Evolutionary conservation across 2,797 vertebrate species (phyloP).

Genomic region (Enteromius argenteus): DNA sequence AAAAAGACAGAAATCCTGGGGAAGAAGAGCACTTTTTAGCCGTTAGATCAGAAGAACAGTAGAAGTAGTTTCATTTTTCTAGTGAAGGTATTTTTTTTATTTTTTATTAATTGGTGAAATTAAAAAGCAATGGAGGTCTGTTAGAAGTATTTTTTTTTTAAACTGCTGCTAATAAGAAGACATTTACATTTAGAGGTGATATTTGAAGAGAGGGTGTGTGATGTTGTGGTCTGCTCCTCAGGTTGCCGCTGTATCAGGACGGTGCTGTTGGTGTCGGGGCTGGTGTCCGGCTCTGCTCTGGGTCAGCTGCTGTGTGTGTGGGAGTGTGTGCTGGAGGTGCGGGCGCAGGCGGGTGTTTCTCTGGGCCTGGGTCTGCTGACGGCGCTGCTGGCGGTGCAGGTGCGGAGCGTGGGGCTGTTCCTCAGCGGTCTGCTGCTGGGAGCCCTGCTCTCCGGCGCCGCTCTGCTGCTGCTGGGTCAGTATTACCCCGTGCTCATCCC

Average conservation of each 20-base stretch:
- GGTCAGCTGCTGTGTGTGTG: constrained; percentile 83
- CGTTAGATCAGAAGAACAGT: too few relatives aligned
- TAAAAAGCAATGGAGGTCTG: too few relatives aligned
- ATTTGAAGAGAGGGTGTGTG: background rate
- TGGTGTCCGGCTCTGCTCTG: constrained; percentile 81
- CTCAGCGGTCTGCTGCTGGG: constrained; percentile 87
- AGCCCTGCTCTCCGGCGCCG: constrained; percentile 76
- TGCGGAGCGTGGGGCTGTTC: constrained; percentile 85
- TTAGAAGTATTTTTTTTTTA: too few relatives aligned
- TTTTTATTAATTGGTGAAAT: too few relatives aligned
- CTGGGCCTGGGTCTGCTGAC: constrained; percentile 86
- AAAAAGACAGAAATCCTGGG: too few relatives aligned
- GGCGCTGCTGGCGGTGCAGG: constrained; percentile 84
- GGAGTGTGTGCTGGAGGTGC: constrained; percentile 79
- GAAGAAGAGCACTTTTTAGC: too few relatives aligned
- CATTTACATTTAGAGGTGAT: too few relatives aligned
- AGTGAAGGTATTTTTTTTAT: too few relatives aligned
- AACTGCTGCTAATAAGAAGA: too few relatives aligned
- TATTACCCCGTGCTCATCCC: constrained; percentile 77
- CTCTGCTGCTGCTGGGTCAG: constrained; percentile 78
- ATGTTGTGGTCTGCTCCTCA: constrained; percentile 46
- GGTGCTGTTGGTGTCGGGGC: constrained; percentile 89
- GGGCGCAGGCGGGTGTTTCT: constrained; percentile 84
- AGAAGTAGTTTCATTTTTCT: too few relatives aligned
- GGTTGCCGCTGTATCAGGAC: constrained; percentile 90